Evolutionary conservation across 2,113 vertebrate species (phyloP).

Genomic region (Erythrocebus patas): DNA sequence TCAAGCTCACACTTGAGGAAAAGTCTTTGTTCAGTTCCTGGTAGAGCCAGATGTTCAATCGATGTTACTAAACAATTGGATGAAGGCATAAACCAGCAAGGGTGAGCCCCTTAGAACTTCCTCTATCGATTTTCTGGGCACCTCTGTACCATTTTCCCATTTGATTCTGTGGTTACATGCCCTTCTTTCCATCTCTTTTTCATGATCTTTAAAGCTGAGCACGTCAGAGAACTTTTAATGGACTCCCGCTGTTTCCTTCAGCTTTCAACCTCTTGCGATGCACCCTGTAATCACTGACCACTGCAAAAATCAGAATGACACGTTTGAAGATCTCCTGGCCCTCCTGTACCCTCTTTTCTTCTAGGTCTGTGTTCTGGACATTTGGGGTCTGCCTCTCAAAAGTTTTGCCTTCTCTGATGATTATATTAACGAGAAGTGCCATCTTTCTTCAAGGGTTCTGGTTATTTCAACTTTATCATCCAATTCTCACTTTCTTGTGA

Average conservation of each 20-base stretch:
- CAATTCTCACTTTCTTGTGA: slow-evolving; percentile 6
- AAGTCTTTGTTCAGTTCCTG: not conserved
- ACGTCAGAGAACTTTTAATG: not conserved
- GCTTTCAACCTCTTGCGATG: not conserved
- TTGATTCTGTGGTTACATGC: not conserved
- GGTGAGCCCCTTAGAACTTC: not conserved
- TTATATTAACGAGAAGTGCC: not conserved
- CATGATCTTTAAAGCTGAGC: not conserved
- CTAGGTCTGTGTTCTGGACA: not conserved
- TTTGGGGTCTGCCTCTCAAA: not conserved
- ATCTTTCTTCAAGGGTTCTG: not conserved
- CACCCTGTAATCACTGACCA: not conserved
- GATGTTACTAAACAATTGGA: not conserved
- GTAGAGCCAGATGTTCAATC: not conserved
- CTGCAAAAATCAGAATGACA: not conserved
- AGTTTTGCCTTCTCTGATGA: not conserved
- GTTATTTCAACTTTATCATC: not conserved
- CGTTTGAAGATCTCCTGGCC: not conserved
- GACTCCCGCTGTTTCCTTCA: not conserved
- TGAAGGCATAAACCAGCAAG: not conserved
- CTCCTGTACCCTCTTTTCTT: not conserved
- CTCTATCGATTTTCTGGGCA: not conserved
- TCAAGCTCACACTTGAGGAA: slow-evolving; percentile 17
- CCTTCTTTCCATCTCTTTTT: not conserved
- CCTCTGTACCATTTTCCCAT: not conserved